Conservation (phyloP, 2,113 vertebrate genomes). For the Podocnemis expansa region DNA sequence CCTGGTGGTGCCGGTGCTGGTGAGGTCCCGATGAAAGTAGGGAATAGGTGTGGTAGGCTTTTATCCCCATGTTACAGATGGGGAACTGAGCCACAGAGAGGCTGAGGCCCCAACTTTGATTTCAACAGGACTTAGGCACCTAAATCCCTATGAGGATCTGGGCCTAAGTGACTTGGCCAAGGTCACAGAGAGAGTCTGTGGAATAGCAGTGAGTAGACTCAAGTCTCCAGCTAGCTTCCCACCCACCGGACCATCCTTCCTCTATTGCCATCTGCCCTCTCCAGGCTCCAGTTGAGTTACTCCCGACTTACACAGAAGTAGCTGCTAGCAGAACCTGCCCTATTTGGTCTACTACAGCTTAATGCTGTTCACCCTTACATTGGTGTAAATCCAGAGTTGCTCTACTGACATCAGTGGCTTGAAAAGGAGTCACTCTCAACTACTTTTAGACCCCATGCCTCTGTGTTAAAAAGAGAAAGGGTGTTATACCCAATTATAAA, state of each 20-base stretch:
- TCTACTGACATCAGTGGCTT: not conserved
- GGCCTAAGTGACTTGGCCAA: not conserved
- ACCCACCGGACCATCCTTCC: not conserved
- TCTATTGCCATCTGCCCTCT: not conserved
- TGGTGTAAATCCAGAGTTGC: not conserved
- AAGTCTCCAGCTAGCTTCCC: not conserved
- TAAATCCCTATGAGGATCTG: not conserved
- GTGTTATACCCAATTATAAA: not conserved
- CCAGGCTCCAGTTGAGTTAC: not conserved
- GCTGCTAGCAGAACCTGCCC: not conserved
- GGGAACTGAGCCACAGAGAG: not conserved
- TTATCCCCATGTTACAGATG: not conserved
- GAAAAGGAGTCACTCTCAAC: accelerated
- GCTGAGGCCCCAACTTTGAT: not conserved
- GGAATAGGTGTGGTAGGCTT: not conserved
- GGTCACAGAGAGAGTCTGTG: not conserved
- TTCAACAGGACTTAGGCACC: not conserved
- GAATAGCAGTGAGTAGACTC: not conserved
- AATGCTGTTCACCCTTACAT: not conserved
- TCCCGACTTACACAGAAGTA: not conserved
- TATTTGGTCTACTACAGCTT: not conserved
- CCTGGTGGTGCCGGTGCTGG: not conserved
- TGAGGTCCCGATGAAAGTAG: not conserved
- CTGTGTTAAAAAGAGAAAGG: not conserved
- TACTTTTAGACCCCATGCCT: not conserved